Evolutionary conservation across 2,888 invertebrate species (phyloP).

Genomic region (Xestia sexstrigata): DNA sequence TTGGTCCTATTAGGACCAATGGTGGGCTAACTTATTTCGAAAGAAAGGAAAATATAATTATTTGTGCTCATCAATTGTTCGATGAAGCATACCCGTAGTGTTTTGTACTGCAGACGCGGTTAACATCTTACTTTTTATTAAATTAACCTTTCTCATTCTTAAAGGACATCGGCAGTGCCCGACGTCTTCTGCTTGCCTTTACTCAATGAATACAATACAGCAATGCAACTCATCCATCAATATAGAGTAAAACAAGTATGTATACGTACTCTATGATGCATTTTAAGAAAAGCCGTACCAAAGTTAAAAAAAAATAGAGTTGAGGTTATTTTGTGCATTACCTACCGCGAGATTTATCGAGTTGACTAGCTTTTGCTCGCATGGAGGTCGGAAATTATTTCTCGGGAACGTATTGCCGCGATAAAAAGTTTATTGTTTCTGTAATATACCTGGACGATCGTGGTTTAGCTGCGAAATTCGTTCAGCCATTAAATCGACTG

Average conservation of each 20-base stretch:
- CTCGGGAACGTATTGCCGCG: too few species aligned
- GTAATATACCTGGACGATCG: not conserved
- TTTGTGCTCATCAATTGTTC: not conserved
- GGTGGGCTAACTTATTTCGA: too few species aligned
- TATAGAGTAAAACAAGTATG: not conserved
- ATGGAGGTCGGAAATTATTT: too few species aligned
- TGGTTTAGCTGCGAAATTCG: too few species aligned
- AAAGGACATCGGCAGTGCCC: constrained; percentile 15
- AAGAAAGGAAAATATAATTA: too few species aligned
- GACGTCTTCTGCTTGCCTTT: constrained; percentile 19
- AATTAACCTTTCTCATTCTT: constrained; percentile 30
- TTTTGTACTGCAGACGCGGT: not conserved
- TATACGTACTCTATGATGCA: not conserved
- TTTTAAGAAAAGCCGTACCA: not conserved
- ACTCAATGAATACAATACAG: constrained; percentile 14
- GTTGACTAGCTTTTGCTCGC: not conserved
- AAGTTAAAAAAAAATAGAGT: not conserved
- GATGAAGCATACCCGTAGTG: not conserved
- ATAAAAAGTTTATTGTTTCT: not conserved
- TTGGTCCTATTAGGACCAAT: not conserved
- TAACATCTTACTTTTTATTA: constrained; percentile 27
- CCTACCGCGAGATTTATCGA: not conserved
- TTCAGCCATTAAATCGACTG: too few species aligned
- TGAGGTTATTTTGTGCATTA: not conserved
- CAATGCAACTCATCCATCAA: not conserved